Evolutionary conservation across 2,797 vertebrate species (phyloP).

Genomic region (Gobio occitaniae): DNA sequence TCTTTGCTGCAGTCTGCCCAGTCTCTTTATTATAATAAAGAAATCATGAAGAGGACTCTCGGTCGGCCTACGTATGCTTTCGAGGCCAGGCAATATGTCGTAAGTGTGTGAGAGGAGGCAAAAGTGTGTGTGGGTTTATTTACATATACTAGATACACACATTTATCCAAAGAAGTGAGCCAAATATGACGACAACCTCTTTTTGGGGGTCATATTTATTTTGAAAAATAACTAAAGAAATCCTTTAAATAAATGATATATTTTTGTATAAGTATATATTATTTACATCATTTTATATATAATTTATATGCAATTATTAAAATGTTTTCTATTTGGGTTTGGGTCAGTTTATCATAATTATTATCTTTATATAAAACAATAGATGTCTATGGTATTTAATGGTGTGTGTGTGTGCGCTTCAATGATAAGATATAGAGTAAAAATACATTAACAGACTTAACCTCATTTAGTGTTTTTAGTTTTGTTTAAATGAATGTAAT

Average conservation of each 20-base stretch:
- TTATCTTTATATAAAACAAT: neutral
- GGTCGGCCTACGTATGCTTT: slow-evolving; percentile 94
- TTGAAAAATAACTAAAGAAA: neutral
- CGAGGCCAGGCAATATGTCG: slow-evolving; percentile 97
- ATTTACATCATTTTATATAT: neutral
- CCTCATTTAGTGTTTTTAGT: slow-evolving; percentile 47
- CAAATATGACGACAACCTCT: neutral
- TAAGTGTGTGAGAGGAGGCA: slow-evolving; percentile 82
- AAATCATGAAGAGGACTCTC: slow-evolving; percentile 98
- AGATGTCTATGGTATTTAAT: slow-evolving; percentile 6
- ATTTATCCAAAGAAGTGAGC: neutral
- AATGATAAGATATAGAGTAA: slow-evolving; percentile 11
- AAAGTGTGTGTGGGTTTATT: slow-evolving; percentile 37
- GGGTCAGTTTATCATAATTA: neutral
- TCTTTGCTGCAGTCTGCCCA: slow-evolving; percentile 89
- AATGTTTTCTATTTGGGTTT: neutral
- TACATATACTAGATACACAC: neutral
- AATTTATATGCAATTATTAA: neutral
- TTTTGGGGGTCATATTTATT: neutral
- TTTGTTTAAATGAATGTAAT: neutral
- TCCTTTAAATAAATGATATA: too few relatives aligned
- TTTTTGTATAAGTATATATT: neutral
- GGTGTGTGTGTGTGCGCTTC: slow-evolving; percentile 23
- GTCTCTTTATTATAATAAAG: slow-evolving; percentile 94
- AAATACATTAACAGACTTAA: slow-evolving; percentile 48